Conservation (phyloP, 2,888 invertebrate genomes). For the Eugnorisma glareosa region DNA sequence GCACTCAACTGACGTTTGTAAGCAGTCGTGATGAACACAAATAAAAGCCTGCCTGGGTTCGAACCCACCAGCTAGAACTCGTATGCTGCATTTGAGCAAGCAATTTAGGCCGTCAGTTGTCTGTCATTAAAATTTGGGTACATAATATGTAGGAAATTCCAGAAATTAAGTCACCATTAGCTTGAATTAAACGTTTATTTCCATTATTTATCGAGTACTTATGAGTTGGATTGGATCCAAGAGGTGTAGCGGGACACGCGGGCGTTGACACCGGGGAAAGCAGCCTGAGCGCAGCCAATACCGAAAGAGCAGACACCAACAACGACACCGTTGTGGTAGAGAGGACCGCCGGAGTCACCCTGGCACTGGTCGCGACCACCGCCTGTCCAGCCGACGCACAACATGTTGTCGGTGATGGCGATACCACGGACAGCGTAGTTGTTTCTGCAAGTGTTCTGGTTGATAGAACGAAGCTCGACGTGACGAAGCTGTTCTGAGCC, state of each 20-base stretch:
- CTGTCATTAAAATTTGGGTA: too few species aligned
- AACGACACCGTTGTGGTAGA: conserved; percentile 75
- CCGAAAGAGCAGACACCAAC: conserved; percentile 80
- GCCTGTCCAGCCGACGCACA: conserved; percentile 76
- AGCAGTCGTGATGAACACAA: too few species aligned
- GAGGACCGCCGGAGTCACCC: conserved; percentile 80
- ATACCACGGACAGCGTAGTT: conserved; percentile 66
- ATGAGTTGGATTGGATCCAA: conserved; percentile 76
- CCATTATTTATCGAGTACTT: too few species aligned
- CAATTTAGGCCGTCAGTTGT: too few species aligned
- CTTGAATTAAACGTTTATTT: too few species aligned
- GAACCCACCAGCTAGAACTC: too few species aligned
- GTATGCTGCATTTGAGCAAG: too few species aligned
- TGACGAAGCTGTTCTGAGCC: conserved; percentile 74
- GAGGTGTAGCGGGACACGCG: conserved; percentile 73
- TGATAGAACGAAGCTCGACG: conserved; percentile 73
- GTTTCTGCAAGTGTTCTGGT: conserved; percentile 68
- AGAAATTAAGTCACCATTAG: too few species aligned
- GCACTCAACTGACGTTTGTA: too few species aligned
- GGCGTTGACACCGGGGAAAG: conserved; percentile 77
- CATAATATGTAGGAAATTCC: too few species aligned
- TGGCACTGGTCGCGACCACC: conserved; percentile 77
- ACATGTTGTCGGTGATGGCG: conserved; percentile 75
- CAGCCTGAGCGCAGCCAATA: conserved; percentile 68
- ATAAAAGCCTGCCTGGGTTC: too few species aligned